Evolutionary conservation across 2,888 invertebrate genomes (phyloP).

Genomic region (Yponomeuta sedellus): DNA sequence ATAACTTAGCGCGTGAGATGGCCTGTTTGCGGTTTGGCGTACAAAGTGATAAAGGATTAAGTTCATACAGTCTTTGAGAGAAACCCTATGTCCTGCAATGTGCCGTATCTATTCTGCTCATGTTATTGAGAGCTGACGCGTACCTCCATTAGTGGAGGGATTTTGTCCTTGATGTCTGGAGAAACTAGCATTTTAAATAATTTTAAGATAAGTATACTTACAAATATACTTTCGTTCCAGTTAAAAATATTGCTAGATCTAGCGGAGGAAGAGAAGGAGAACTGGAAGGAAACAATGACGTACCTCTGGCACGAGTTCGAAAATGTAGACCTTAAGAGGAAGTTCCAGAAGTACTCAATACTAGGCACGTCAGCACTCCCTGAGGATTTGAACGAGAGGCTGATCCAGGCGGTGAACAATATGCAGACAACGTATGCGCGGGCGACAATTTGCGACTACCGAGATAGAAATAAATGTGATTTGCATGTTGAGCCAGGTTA

Average conservation of each 20-base stretch:
- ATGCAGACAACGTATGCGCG: constrained; percentile 87
- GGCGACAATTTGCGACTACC: constrained; percentile 84
- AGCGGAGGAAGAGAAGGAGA: constrained; percentile 77
- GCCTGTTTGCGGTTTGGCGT: no score
- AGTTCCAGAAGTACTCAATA: constrained; percentile 82
- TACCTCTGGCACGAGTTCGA: constrained; percentile 85
- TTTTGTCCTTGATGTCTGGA: no score
- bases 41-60: no score
- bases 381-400: constrained; percentile 78
- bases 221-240: constrained; percentile 31
- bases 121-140: no score
- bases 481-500: constrained; percentile 84
- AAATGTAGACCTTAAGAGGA: constrained; percentile 81
- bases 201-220: no score
- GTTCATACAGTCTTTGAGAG: no score
- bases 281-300: constrained; percentile 80
- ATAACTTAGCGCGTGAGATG: no score
- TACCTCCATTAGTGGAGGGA: no score
- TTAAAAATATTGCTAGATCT: constrained; percentile 50
- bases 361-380: constrained; percentile 86
- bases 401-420: constrained; percentile 78
- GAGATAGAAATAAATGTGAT: constrained; percentile 79
- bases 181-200: no score
- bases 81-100: no score
- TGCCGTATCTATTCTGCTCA: no score